phyloP scores from a whole-genome alignment of 1,140 invertebrate species.

The Lepidurus arcticus region DNA sequence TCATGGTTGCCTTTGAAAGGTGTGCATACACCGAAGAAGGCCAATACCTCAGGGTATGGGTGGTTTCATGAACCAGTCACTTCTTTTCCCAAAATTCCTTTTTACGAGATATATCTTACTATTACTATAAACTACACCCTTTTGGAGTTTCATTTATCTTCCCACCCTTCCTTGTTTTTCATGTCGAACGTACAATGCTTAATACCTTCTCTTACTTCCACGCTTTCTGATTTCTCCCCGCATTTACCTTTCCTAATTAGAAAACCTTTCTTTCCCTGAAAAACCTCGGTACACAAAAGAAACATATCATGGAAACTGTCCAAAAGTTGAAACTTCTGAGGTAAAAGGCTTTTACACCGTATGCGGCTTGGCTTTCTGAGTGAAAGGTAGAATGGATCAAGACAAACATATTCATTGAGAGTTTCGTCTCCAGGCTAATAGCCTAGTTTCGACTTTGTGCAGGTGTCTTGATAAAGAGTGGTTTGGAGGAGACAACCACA shows the following conservation, averaged over 20 bases:
- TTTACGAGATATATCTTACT: too few relatives aligned
- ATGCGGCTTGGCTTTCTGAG: background rate
- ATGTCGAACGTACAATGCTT: too few relatives aligned
- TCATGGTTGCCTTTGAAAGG: constrained; percentile 21
- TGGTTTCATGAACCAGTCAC: background rate
- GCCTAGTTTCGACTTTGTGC: background rate
- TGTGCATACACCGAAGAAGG: background rate
- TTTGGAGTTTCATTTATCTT: too few relatives aligned
- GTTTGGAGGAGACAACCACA: background rate
- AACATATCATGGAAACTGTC: too few relatives aligned
- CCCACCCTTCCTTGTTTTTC: too few relatives aligned
- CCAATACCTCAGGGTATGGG: constrained; percentile 17
- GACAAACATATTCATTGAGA: constrained; percentile 22
- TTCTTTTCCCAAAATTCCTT: too few relatives aligned
- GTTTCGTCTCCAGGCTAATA: constrained; percentile 21
- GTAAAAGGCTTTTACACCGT: background rate
- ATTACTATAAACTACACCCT: too few relatives aligned
- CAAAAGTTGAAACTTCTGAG: background rate
- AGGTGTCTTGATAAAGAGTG: background rate
- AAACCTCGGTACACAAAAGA: too few relatives aligned
- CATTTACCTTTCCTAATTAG: background rate
- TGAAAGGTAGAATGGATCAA: constrained; percentile 18
- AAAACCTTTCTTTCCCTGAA: background rate
- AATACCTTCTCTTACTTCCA: background rate
- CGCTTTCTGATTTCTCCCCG: background rate